phyloP scores from a whole-genome alignment of 2,888 invertebrate species.

The Ligdia adustata region DNA sequence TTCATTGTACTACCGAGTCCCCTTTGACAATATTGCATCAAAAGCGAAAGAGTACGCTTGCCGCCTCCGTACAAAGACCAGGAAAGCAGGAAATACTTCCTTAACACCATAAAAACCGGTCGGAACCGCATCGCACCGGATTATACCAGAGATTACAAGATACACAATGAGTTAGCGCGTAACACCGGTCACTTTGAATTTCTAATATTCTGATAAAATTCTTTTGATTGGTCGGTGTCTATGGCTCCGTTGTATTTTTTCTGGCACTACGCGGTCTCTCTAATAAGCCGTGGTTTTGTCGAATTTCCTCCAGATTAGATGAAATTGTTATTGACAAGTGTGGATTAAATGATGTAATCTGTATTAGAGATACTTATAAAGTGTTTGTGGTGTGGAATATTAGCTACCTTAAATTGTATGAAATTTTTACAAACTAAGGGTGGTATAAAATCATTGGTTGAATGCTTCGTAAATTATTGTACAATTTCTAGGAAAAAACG shows the following conservation, averaged over 20 bases:
- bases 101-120: conserved; percentile 11
- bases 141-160: conserved; percentile 38
- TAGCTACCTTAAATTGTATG: neutral
- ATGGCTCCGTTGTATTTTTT: neutral
- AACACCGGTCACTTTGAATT: conserved; percentile 18
- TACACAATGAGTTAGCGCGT: conserved; percentile 24
- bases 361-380: conserved; percentile 16
- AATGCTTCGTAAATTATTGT: conserved; percentile 26
- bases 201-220: neutral
- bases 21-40: conserved; percentile 19
- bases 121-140: conserved; percentile 44
- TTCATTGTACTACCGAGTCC: neutral
- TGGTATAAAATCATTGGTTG: conserved; percentile 28
- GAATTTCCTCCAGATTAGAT: conserved; percentile 5
- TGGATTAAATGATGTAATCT: conserved; percentile 28
- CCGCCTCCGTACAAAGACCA: conserved; percentile 21
- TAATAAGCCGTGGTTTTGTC: conserved; percentile 3
- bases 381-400: conserved; percentile 51
- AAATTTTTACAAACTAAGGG: neutral
- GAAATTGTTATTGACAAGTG: conserved; percentile 20
- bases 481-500: conserved; percentile 13
- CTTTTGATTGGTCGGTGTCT: neutral
- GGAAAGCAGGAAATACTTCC: conserved; percentile 26
- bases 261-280: neutral
- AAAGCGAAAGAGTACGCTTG: conserved; percentile 13